A percentile compares a stretch with the other conserved stretches of the same genome.
These are phyloP conservation scores for Himantopus leucocephalus DNA, from an alignment of 2,113 vertebrate species.

Conservation along the genomic window DNA sequence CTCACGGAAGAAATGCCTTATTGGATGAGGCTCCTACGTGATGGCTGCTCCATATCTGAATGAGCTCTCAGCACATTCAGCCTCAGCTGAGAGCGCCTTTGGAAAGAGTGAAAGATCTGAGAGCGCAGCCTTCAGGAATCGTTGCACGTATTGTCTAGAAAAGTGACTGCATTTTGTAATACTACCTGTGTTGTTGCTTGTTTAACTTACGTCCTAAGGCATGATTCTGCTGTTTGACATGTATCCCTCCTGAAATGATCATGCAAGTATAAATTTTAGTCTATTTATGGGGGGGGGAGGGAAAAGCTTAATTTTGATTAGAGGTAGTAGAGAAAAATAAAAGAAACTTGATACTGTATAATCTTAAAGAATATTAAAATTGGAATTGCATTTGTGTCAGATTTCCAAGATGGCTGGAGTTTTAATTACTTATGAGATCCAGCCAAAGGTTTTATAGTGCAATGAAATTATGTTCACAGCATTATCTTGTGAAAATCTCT, in stretches of 20 bases:
- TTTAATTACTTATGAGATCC: constrained; percentile 28
- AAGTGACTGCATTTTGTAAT: background rate
- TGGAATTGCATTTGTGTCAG: background rate
- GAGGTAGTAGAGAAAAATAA: background rate
- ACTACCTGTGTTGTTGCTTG: background rate
- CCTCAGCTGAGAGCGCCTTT: background rate
- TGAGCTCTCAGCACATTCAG: background rate
- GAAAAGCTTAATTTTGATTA: background rate
- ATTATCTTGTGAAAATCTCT: constrained; percentile 22
- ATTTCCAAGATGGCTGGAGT: background rate
- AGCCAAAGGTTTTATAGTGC: constrained; percentile 5
- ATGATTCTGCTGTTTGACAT: background rate
- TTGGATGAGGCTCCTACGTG: background rate
- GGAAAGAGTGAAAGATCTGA: background rate
- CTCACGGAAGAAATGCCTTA: background rate
- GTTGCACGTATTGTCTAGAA: background rate
- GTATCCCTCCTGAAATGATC: background rate
- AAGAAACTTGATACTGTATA: background rate
- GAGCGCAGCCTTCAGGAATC: background rate
- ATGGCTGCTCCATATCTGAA: background rate
- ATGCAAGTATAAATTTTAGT: background rate
- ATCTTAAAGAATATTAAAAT: background rate
- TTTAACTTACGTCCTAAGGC: background rate
- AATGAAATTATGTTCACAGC: constrained; percentile 4
- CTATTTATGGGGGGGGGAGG: background rate